phyloP scores from a whole-genome alignment of 2,113 vertebrate species.

The Myanophis thanlyinensis region DNA sequence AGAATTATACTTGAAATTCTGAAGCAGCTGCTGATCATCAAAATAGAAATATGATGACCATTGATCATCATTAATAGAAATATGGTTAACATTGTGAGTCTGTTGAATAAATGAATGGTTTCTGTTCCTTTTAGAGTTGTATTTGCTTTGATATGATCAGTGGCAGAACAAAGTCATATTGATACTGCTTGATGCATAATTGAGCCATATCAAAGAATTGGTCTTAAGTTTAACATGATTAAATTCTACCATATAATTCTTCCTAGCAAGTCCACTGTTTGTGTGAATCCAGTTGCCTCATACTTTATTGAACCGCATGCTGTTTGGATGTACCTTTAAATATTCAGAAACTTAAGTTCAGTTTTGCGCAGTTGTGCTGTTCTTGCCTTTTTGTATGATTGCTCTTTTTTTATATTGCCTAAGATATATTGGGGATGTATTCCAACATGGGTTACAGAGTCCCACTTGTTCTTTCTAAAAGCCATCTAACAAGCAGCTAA shows the following conservation, averaged over 20 bases:
- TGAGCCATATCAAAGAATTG: background rate
- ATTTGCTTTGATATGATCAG: conserved; percentile 7
- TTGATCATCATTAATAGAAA: conserved; percentile 11
- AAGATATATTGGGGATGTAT: background rate
- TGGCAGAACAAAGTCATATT: background rate
- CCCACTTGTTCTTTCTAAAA: background rate
- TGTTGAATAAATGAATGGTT: conserved; percentile 9
- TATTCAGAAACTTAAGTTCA: background rate
- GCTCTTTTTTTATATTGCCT: background rate
- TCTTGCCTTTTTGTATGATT: background rate
- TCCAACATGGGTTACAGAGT: background rate
- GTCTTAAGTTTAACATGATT: background rate
- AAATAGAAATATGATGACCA: conserved; percentile 12
- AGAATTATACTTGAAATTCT: conserved; percentile 1
- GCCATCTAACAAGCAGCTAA: background rate
- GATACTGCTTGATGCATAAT: background rate
- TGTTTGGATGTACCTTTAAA: background rate
- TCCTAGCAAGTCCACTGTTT: background rate
- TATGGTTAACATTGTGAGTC: background rate
- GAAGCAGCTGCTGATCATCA: conserved; percentile 38
- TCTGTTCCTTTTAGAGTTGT: background rate
- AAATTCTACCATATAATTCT: background rate
- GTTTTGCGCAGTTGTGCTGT: background rate
- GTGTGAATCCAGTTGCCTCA: background rate
- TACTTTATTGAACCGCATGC: background rate